phyloP scores from a whole-genome alignment of 2,888 invertebrate species.

The Trachelus iudaicus region DNA sequence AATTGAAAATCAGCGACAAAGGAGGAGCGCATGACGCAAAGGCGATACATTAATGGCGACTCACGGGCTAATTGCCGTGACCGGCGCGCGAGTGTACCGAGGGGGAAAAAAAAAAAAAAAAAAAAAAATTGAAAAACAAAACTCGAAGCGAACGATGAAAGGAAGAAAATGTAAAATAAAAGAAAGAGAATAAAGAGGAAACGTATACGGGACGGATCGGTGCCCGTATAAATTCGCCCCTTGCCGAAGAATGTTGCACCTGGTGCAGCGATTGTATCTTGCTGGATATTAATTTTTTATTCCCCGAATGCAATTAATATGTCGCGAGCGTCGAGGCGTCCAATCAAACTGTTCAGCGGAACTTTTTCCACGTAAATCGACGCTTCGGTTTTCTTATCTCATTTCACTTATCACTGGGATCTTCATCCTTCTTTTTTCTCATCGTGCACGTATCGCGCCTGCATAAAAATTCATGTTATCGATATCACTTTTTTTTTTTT shows the following conservation, averaged over 20 bases:
- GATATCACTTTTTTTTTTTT: too few relatives aligned
- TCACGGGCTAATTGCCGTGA: conserved; percentile 52
- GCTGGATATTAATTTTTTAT: conserved; percentile 41
- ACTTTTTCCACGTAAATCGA: too few relatives aligned
- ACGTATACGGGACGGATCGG: conserved; percentile 35
- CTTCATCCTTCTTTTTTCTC: conserved; percentile 4
- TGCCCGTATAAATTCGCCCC: not conserved
- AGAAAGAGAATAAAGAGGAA: conserved; percentile 36
- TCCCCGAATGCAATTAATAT: conserved; percentile 39
- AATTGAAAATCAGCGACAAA: conserved; percentile 40
- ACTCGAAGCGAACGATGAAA: too few relatives aligned
- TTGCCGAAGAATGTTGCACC: conserved; percentile 28
- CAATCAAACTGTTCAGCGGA: too few relatives aligned
- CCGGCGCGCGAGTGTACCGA: conserved; percentile 22
- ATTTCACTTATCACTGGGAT: conserved; percentile 16
- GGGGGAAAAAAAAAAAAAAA: too few relatives aligned
- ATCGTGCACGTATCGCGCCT: not conserved
- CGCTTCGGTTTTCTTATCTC: not conserved
- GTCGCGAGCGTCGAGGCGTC: conserved; percentile 23
- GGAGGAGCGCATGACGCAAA: conserved; percentile 28
- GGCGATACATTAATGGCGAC: conserved; percentile 52
- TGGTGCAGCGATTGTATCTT: conserved; percentile 43
- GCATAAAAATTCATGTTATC: conserved; percentile 9
- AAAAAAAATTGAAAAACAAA: too few relatives aligned
- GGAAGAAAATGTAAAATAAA: conserved; percentile 17